phyloP scores from a whole-genome alignment of 2,888 invertebrate species.

The Cloeon dipterum region DNA sequence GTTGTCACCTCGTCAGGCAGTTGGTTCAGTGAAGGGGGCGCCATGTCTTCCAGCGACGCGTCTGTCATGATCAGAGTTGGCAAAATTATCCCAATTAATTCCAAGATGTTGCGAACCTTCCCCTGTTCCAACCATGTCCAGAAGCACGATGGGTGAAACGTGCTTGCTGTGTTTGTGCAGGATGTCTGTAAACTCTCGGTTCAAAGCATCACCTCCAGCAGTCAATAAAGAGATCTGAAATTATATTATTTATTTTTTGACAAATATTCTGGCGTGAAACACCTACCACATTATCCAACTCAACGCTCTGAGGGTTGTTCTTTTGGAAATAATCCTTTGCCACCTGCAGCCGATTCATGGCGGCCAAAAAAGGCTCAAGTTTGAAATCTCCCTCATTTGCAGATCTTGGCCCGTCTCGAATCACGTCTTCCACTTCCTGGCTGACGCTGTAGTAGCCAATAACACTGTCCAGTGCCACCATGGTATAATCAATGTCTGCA shows the following conservation, averaged over 20 bases:
- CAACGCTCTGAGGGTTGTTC: slow-evolving; percentile 81
- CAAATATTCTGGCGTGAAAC: too few species aligned
- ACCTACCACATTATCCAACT: slow-evolving; percentile 77
- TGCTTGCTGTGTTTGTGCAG: slow-evolving; percentile 69
- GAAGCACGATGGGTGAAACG: slow-evolving; percentile 60
- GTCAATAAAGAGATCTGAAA: slow-evolving; percentile 44
- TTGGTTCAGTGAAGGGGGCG: slow-evolving; percentile 31
- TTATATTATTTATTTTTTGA: background rate
- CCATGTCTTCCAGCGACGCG: slow-evolving; percentile 25
- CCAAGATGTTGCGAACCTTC: slow-evolving; percentile 44
- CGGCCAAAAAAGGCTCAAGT: slow-evolving; percentile 31
- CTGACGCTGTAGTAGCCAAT: slow-evolving; percentile 90
- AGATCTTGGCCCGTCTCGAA: slow-evolving; percentile 59
- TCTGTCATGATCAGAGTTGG: slow-evolving; percentile 9
- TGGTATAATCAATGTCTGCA: slow-evolving; percentile 74
- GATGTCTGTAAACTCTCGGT: slow-evolving; percentile 70
- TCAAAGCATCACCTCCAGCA: slow-evolving; percentile 63
- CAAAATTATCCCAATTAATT: slow-evolving; percentile 5
- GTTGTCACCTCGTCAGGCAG: slow-evolving; percentile 43
- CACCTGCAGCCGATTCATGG: slow-evolving; percentile 61
- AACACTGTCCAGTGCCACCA: slow-evolving; percentile 74
- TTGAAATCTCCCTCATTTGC: slow-evolving; percentile 26
- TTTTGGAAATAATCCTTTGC: slow-evolving; percentile 82
- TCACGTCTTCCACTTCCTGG: slow-evolving; percentile 66
- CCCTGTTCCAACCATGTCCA: slow-evolving; percentile 69